These are phyloP conservation scores for Clavelina lepadiformis DNA, from an alignment of 23 tunicate genomes.

Conservation along the genomic window DNA sequence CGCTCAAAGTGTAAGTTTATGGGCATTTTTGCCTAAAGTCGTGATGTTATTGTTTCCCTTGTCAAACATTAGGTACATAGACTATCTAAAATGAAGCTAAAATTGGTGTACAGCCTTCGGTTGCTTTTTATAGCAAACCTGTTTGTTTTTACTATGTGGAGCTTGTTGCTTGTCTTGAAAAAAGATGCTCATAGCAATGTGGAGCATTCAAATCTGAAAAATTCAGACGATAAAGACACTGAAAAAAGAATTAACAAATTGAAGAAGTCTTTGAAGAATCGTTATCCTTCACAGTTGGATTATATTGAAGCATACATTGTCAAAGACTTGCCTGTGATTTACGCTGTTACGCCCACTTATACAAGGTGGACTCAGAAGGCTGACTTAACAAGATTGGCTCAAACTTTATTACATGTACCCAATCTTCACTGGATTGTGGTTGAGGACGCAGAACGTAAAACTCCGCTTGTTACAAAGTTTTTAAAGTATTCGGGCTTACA, in stretches of 20 bases:
- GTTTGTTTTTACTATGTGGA: slow-evolving; percentile 14
- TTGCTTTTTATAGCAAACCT: not conserved
- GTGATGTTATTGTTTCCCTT: no score
- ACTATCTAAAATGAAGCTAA: slow-evolving; percentile 1
- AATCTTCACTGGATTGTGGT: slow-evolving; percentile 93
- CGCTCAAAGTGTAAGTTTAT: no score
- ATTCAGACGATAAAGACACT: not conserved
- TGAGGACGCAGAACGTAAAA: slow-evolving; percentile 77
- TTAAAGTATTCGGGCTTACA: slow-evolving; percentile 46
- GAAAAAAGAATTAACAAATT: slow-evolving; percentile 4
- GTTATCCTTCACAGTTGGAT: slow-evolving; percentile 2
- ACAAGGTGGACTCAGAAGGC: slow-evolving; percentile 97
- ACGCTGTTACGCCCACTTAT: slow-evolving; percentile 91
- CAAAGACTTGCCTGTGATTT: slow-evolving; percentile 51
- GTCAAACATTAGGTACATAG: no score
- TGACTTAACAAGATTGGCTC: slow-evolving; percentile 73
- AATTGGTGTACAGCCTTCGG: not conserved
- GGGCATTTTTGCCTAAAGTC: no score
- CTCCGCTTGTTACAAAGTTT: slow-evolving; percentile 56
- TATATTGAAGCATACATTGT: slow-evolving; percentile 3
- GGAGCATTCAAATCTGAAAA: not conserved
- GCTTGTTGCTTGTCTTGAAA: slow-evolving; percentile 7
- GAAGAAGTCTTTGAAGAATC: slow-evolving; percentile 21
- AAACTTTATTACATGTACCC: slow-evolving; percentile 86
- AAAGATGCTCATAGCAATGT: not conserved